These are phyloP conservation scores for Cerastoderma edule DNA, from an alignment of 2,888 invertebrate genomes.

Conservation along the genomic window DNA sequence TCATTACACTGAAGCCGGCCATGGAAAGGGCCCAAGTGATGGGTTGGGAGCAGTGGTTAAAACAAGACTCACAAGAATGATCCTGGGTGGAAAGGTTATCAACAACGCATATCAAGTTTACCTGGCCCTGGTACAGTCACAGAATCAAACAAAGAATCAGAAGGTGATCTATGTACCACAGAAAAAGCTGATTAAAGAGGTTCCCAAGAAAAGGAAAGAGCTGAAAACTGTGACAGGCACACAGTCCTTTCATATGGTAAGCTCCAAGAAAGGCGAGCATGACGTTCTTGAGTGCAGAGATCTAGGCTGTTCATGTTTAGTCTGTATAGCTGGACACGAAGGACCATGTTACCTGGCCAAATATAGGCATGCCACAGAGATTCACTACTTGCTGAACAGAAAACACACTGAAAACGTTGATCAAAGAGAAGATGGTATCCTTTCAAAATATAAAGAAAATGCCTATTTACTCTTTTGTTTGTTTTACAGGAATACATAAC, in stretches of 20 bases:
- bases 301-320: conserved; percentile 35
- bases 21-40: conserved; percentile 34
- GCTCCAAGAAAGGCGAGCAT: conserved; percentile 13
- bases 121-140: conserved; percentile 12
- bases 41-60: conserved; percentile 35
- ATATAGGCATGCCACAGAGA: conserved; percentile 1
- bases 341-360: conserved; percentile 30
- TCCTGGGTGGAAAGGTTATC: conserved; percentile 29
- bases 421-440: no score
- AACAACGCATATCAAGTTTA: conserved; percentile 44
- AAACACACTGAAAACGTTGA: no score
- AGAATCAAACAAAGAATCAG: neutral
- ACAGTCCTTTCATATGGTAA: conserved; percentile 27
- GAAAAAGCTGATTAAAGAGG: neutral
- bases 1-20: conserved; percentile 34
- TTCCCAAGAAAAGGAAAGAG: neutral
- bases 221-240: conserved; percentile 22
- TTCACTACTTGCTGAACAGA: neutral
- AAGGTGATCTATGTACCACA: conserved; percentile 25
- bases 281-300: conserved; percentile 29
- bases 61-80: conserved; percentile 23
- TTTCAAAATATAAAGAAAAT: no score
- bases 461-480: neutral
- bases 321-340: conserved; percentile 31
- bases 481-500: neutral